Evolutionary conservation across 2,888 invertebrate species (phyloP), one percentile per base, ranked within the genome.

Genomic region (Cheilosia soror): DNA sequence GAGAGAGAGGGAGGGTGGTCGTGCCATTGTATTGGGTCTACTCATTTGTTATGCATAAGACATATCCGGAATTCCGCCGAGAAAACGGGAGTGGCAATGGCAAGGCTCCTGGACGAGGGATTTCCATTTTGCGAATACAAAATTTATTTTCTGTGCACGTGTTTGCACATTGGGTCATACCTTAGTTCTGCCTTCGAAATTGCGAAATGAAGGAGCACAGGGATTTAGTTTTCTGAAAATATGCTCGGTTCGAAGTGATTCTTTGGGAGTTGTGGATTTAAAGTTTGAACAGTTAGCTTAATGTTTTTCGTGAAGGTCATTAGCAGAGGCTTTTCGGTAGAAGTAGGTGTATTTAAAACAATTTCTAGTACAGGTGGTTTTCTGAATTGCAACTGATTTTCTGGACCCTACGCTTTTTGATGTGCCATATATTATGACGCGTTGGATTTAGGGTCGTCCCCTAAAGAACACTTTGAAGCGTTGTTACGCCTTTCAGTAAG

Each of bases 31-130:
- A 29, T 20, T 37, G 76, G 57, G 42, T n/a, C 20, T 49, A 27
- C 76, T 76, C 68, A 76, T 76, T 76, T 76, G 76, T 58, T 76
- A 76, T 76, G 76, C 76, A 76, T 76, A 66, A 66, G 76, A 68
- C 76, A 58, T 42, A 68, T 60, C 15, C 51, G 44, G 25, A 42
- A 49, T n/a, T 27, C 65, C 31, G 37, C 11, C 11, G 47, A 63
- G 37, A 25, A 25, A 13, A 25, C 31, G 40, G n/a, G 25, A 37
- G 4, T 37, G 33, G 73, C 27, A 44, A 49, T 37, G 33, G 73
- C 27, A 55, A 49, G 25, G 13, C 11, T 25, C 20, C 40, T n/a
- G 29, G 20, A 13, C 40, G 13, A 6, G 51, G 31, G 37, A 68
- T 76, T 58, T 76, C 51, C 66, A 76, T 66, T 68, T 75, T 66